A percentile compares a stretch with the other conserved stretches of the same genome.
These are phyloP conservation scores for Balaeniceps rex DNA, from an alignment of 2,113 vertebrate genomes.

Conservation along the genomic window DNA sequence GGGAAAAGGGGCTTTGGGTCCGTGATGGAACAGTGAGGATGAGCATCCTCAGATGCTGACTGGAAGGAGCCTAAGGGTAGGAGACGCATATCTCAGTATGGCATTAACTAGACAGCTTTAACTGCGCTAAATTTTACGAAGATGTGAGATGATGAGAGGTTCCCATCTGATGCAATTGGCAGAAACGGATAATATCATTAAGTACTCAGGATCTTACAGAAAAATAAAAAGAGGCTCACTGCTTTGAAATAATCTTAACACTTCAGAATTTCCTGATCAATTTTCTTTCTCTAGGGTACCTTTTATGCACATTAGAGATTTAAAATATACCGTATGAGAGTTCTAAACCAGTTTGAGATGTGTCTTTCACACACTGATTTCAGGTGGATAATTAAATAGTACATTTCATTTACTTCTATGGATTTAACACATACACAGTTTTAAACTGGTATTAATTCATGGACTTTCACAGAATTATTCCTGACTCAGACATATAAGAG, in stretches of 20 bases:
- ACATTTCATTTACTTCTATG: neutral
- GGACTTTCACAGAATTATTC: neutral
- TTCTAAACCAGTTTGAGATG: neutral
- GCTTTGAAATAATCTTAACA: neutral
- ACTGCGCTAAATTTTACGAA: neutral
- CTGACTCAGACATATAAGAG: neutral
- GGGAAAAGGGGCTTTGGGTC: neutral
- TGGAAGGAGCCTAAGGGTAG: neutral
- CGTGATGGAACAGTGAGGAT: neutral
- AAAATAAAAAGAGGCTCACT: neutral
- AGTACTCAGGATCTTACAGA: neutral
- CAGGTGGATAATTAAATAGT: neutral
- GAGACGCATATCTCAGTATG: neutral
- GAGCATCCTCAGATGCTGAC: neutral
- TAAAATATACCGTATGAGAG: neutral
- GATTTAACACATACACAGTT: neutral
- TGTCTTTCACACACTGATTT: neutral
- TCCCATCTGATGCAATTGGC: neutral
- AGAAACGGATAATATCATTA: neutral
- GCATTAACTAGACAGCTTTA: neutral
- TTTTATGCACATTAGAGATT: neutral
- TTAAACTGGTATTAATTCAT: neutral
- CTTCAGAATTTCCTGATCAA: neutral
- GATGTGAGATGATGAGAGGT: neutral
- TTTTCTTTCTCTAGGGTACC: neutral